Percentiles rank a stretch among this genome's conserved stretches.
Conservation (phyloP, 2,888 invertebrate genomes). For the Eugnorisma glareosa region DNA sequence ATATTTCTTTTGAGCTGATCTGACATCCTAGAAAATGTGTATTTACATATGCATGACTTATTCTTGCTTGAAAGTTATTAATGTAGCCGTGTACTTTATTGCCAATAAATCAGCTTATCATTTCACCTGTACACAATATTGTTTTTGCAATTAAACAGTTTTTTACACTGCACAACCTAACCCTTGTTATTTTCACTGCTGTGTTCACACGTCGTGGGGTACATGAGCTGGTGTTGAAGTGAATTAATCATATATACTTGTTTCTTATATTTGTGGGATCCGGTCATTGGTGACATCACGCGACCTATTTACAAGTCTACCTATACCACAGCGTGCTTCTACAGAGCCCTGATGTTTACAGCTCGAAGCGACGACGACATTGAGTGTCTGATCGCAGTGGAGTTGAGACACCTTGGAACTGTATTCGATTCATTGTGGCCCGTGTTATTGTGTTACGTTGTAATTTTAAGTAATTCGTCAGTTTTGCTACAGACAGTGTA, state of each 20-base stretch:
- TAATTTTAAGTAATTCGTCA: no score
- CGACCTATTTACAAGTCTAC: no score
- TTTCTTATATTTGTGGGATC: neutral
- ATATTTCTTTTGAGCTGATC: neutral
- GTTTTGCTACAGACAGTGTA: no score
- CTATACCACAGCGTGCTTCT: no score
- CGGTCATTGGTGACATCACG: no score
- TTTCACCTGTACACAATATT: conserved; percentile 40
- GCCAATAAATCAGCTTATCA: conserved; percentile 49
- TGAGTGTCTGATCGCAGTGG: no score
- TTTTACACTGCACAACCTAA: conserved; percentile 59
- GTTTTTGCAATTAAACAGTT: conserved; percentile 58
- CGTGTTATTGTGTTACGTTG: no score
- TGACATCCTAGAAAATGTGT: neutral
- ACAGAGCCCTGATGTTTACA: no score
- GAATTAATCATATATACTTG: conserved; percentile 6
- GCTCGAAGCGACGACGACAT: no score
- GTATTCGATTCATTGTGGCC: no score
- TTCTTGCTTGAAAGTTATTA: no score
- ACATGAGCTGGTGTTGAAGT: conserved; percentile 38
- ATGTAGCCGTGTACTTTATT: conserved; percentile 29
- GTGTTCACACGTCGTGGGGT: conserved; percentile 44
- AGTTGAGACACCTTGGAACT: no score
- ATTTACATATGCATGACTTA: neutral
- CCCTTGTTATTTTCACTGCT: conserved; percentile 44